Conservation (phyloP, 1,140 invertebrate genomes). For the Linepithema humile region DNA sequence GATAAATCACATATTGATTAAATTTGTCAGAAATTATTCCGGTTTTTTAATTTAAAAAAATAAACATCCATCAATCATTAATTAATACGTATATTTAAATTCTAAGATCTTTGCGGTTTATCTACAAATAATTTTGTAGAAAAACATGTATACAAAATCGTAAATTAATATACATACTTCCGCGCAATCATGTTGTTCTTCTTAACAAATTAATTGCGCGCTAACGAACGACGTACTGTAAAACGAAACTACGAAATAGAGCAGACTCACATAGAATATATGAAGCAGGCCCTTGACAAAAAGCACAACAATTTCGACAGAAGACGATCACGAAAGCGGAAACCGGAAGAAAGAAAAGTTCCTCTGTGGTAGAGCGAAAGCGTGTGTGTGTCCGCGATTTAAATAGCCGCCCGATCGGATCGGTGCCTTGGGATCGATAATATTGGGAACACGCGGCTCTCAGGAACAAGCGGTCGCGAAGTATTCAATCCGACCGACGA, state of each 20-base stretch:
- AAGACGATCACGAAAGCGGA: slow-evolving; percentile 66
- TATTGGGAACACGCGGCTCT: background rate
- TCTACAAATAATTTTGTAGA: background rate
- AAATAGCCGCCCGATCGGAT: background rate
- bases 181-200: background rate
- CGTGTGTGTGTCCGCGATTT: slow-evolving; percentile 2
- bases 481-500: background rate
- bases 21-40: background rate
- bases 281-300: slow-evolving; percentile 24
- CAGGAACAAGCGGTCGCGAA: background rate
- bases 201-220: background rate
- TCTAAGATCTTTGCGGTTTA: background rate
- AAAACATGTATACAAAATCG: slow-evolving; percentile 6
- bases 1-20: background rate
- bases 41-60: background rate
- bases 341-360: slow-evolving; percentile 32
- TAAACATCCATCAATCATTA: too few relatives aligned
- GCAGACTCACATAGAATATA: slow-evolving; percentile 35
- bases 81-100: too few relatives aligned
- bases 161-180: background rate
- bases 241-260: background rate
- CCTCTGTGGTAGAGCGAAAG: slow-evolving; percentile 15
- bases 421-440: background rate
- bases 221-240: too few relatives aligned
- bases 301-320: slow-evolving; percentile 36